These are phyloP conservation scores for Isurus oxyrinchus DNA, from an alignment of 2,113 vertebrate species.

Conservation along the genomic window DNA sequence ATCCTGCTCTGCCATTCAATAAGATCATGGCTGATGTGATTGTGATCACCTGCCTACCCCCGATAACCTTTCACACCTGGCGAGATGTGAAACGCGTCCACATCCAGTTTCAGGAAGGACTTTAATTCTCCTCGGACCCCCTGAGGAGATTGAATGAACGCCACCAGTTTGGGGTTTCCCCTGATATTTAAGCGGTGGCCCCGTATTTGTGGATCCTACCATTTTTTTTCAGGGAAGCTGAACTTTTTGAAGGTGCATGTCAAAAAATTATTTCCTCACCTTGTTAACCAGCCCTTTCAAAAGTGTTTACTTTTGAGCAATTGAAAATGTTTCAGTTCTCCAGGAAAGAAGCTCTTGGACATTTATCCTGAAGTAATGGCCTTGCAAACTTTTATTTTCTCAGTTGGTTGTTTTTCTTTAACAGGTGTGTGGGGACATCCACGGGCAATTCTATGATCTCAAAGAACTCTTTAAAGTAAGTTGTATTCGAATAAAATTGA, in stretches of 20 bases:
- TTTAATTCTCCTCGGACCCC: not conserved
- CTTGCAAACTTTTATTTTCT: not conserved
- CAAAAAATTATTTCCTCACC: not conserved
- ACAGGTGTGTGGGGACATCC: constrained; percentile 90
- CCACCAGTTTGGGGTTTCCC: not conserved
- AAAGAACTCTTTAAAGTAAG: constrained; percentile 90
- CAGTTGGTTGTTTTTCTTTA: not conserved
- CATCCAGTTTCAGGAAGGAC: not conserved
- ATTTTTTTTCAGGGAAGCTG: not conserved
- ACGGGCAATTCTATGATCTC: constrained; percentile 90
- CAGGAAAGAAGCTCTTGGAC: too few relatives aligned
- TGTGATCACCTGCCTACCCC: too few relatives aligned
- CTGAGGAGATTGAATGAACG: not conserved
- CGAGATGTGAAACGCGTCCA: not conserved
- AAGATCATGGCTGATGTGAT: too few relatives aligned
- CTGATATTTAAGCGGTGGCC: not conserved
- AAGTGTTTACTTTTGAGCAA: not conserved
- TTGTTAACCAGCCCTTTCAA: not conserved
- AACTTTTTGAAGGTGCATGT: not conserved
- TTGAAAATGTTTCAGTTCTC: not conserved
- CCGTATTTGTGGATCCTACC: not conserved
- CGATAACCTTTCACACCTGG: not conserved
- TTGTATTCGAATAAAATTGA: not conserved
- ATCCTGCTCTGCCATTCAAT: too few relatives aligned
- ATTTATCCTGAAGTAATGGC: not conserved